Evolutionary conservation across 2,113 vertebrate species (phyloP).

Genomic region (Sphaerodactylus townsendi): DNA sequence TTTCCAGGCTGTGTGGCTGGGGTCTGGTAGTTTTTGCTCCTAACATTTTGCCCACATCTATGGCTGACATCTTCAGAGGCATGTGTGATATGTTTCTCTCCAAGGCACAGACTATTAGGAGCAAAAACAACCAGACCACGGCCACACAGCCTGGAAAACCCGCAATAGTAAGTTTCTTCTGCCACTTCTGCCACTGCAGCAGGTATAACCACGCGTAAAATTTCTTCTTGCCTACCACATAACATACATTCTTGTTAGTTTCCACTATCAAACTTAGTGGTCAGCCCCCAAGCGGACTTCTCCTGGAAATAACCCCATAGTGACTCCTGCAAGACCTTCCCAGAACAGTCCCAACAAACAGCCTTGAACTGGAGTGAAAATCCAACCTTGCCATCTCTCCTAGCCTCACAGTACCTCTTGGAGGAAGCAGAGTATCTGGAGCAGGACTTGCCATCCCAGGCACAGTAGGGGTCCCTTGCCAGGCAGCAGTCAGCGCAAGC

Average conservation of each 20-base stretch:
- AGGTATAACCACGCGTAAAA: too few relatives aligned
- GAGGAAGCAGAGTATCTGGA: slow-evolving; percentile 94
- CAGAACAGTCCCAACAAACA: background rate
- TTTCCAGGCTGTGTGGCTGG: too few relatives aligned
- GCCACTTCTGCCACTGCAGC: too few relatives aligned
- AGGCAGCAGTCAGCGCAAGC: slow-evolving; percentile 97
- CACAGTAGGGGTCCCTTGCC: slow-evolving; percentile 94
- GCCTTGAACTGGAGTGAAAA: too few relatives aligned
- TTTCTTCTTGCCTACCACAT: background rate
- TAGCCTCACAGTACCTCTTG: slow-evolving; percentile 81
- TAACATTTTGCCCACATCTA: too few relatives aligned
- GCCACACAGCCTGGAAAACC: too few relatives aligned
- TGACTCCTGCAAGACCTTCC: background rate
- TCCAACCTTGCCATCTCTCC: background rate
- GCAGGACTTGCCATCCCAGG: slow-evolving; percentile 97
- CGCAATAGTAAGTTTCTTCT: too few relatives aligned
- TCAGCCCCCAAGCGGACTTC: background rate
- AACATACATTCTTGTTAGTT: background rate
- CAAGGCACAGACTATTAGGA: too few relatives aligned
- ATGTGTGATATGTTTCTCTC: too few relatives aligned
- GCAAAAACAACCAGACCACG: too few relatives aligned
- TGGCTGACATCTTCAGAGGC: too few relatives aligned
- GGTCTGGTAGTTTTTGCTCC: too few relatives aligned
- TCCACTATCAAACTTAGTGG: background rate
- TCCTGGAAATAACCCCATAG: background rate